These are phyloP conservation scores for Bombyx mandarina DNA, from an alignment of 1,140 invertebrate genomes.

Conservation along the genomic window DNA sequence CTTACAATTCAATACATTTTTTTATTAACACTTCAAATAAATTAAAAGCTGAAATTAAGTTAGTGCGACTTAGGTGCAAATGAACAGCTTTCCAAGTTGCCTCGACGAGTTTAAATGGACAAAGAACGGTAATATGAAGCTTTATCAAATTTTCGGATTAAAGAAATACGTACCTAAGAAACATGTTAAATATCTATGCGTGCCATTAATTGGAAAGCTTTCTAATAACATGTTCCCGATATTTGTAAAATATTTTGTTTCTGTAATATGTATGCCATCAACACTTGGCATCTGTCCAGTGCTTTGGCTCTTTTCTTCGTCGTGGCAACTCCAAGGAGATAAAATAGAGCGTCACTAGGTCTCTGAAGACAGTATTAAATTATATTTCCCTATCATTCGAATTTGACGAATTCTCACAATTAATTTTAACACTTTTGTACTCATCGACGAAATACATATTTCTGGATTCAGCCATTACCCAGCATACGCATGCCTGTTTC, in stretches of 20 bases:
- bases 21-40: too few species aligned
- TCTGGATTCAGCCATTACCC: constrained; percentile 10
- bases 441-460: not conserved
- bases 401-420: too few species aligned
- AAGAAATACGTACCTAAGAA: too few species aligned
- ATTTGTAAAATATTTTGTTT: constrained; percentile 61
- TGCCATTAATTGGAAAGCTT: constrained; percentile 16
- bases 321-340: constrained; percentile 44
- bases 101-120: too few species aligned
- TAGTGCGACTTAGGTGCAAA: too few species aligned
- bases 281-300: constrained; percentile 58
- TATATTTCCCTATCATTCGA: not conserved
- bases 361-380: constrained; percentile 13
- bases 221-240: constrained; percentile 30
- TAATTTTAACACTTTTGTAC: constrained; percentile 1
- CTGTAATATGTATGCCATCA: constrained; percentile 50
- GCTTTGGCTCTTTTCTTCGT: constrained; percentile 52
- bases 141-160: too few species aligned
- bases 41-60: too few species aligned
- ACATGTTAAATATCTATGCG: not conserved
- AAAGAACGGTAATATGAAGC: too few species aligned
- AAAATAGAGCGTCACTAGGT: constrained; percentile 32
- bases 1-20: too few species aligned
- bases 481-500: constrained; percentile 18
- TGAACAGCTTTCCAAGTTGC: too few species aligned